phyloP scores from a whole-genome alignment of 2,888 invertebrate species.

The Tetragonula carbonaria region DNA sequence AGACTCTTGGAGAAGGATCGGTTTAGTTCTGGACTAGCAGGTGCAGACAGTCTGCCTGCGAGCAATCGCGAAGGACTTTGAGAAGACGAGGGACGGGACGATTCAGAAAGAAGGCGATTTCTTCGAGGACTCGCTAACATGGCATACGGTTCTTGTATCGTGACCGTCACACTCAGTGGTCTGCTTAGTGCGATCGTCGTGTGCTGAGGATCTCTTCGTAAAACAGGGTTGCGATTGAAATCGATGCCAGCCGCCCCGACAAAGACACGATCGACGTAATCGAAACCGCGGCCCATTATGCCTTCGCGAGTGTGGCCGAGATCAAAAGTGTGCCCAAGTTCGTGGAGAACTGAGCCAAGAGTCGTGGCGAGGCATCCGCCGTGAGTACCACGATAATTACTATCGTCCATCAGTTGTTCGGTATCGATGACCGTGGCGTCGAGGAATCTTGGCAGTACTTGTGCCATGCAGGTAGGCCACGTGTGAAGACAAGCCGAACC shows the following conservation, averaged over 20 bases:
- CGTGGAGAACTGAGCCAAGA: slow-evolving; percentile 95
- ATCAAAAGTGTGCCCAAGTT: slow-evolving; percentile 97
- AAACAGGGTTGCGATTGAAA: slow-evolving; percentile 86
- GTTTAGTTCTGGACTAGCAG: slow-evolving; percentile 82
- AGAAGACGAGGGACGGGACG: slow-evolving; percentile 85
- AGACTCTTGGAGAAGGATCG: slow-evolving; percentile 78
- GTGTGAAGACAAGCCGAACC: slow-evolving; percentile 96
- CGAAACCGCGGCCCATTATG: slow-evolving; percentile 96
- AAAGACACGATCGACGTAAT: slow-evolving; percentile 92
- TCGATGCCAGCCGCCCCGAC: slow-evolving; percentile 87
- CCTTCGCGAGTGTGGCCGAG: slow-evolving; percentile 95
- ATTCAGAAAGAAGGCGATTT: slow-evolving; percentile 85
- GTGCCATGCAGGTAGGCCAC: slow-evolving; percentile 91
- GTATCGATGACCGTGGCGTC: slow-evolving; percentile 89
- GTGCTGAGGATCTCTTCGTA: slow-evolving; percentile 87
- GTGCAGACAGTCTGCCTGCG: slow-evolving; percentile 78
- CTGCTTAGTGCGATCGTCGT: slow-evolving; percentile 87
- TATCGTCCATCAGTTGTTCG: slow-evolving; percentile 93
- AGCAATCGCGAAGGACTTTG: slow-evolving; percentile 82
- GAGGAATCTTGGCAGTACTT: slow-evolving; percentile 88
- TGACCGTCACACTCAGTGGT: slow-evolving; percentile 87
- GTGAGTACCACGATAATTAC: slow-evolving; percentile 94
- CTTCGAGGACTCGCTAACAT: slow-evolving; percentile 82
- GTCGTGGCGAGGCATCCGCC: slow-evolving; percentile 96
- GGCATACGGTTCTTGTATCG: slow-evolving; percentile 85